Evolutionary conservation across 1,140 invertebrate species (phyloP).

Genomic region (Drosophila suzukii): DNA sequence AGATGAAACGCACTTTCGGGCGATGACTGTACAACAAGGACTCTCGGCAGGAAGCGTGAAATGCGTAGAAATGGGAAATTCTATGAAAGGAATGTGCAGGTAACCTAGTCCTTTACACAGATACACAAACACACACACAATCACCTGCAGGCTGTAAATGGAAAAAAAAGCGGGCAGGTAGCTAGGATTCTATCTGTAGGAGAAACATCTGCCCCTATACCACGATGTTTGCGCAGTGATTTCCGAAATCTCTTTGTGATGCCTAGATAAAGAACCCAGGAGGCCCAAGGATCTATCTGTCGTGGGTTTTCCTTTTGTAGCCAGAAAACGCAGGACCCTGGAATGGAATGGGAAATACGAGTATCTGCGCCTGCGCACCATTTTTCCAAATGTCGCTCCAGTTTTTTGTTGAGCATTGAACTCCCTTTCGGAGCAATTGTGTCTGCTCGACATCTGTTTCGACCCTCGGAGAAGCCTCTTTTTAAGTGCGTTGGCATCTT

Average conservation of each 20-base stretch:
- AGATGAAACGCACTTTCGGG: constrained; percentile 31
- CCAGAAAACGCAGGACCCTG: constrained; percentile 41
- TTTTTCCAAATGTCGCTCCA: constrained; percentile 70
- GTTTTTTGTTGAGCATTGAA: constrained; percentile 60
- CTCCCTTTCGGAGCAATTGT: constrained; percentile 46
- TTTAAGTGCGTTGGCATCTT: constrained; percentile 74
- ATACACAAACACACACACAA: background rate
- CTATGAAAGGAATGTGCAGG: constrained; percentile 75
- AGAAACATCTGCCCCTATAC: constrained; percentile 67
- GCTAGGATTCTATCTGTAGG: constrained; percentile 49
- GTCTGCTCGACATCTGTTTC: constrained; percentile 80
- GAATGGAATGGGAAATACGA: constrained; percentile 24
- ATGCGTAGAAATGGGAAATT: constrained; percentile 61
- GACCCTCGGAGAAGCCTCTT: constrained; percentile 35
- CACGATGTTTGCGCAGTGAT: constrained; percentile 56
- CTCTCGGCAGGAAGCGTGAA: constrained; percentile 69
- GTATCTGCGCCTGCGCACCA: constrained; percentile 63
- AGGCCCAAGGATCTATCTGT: constrained; percentile 35
- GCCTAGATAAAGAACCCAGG: constrained; percentile 57
- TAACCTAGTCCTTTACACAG: constrained; percentile 37
- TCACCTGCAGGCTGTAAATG: constrained; percentile 49
- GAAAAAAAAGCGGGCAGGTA: constrained; percentile 51
- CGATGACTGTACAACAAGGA: constrained; percentile 74
- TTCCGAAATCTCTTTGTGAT: constrained; percentile 68
- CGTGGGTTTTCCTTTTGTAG: constrained; percentile 55